phyloP scores from a whole-genome alignment of 1,140 invertebrate genomes.

The Ditylenchus dipsaci region DNA sequence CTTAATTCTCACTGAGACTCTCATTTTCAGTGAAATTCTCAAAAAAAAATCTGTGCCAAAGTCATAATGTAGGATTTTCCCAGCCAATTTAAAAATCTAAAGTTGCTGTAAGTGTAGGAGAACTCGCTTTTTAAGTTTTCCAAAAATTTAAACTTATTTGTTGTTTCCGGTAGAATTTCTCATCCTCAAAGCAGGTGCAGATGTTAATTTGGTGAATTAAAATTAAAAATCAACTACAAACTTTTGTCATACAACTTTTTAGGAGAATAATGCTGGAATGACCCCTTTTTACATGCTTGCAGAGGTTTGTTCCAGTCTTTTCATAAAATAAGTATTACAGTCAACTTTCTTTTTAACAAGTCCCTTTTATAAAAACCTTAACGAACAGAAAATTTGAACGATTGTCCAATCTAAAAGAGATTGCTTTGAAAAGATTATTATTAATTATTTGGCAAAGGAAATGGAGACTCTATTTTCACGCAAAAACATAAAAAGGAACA shows the following conservation, averaged over 20 bases:
- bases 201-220: neutral
- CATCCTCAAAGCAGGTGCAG: neutral
- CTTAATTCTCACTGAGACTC: too few species aligned
- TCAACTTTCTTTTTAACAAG: neutral
- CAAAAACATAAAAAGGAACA: too few species aligned
- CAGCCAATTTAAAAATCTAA: too few species aligned
- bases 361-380: neutral
- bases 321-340: neutral
- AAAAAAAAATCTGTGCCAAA: too few species aligned
- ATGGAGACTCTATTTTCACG: too few species aligned
- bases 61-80: too few species aligned
- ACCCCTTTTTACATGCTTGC: constrained; percentile 11
- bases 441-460: too few species aligned
- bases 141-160: neutral
- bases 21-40: too few species aligned
- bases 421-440: too few species aligned
- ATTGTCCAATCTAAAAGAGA: too few species aligned
- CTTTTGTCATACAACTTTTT: neutral
- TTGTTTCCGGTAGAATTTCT: neutral
- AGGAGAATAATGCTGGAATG: constrained; percentile 5
- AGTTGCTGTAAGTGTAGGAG: too few species aligned
- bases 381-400: neutral
- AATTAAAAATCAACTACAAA: neutral
- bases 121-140: too few species aligned
- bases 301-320: neutral